phyloP scores from a whole-genome alignment of 2,888 invertebrate genomes.

The Agrochola circellaris region DNA sequence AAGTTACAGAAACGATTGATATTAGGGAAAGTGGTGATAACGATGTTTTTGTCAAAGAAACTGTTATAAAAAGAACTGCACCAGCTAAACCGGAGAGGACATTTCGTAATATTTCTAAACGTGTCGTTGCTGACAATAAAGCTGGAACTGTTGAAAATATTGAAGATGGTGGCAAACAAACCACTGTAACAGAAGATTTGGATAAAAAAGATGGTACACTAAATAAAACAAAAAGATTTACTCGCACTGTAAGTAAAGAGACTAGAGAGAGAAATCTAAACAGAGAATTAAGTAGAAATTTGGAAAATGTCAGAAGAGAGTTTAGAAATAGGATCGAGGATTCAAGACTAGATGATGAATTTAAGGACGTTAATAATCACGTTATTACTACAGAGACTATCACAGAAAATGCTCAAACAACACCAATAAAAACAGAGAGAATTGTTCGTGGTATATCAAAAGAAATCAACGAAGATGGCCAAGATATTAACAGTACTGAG shows the following conservation, averaged over 20 bases:
- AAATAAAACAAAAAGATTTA: constrained; percentile 61
- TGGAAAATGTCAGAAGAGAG: constrained; percentile 31
- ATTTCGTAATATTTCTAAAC: constrained; percentile 37
- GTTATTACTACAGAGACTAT: constrained; percentile 15
- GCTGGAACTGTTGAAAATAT: constrained; percentile 9
- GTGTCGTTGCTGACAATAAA: constrained; percentile 25
- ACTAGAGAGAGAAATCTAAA: constrained; percentile 48
- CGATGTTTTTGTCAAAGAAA: constrained; percentile 38
- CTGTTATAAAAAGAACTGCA: constrained; percentile 28
- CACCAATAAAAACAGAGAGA: constrained; percentile 30
- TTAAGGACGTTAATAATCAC: constrained; percentile 7
- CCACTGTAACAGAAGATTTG: constrained; percentile 9
- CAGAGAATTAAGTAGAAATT: constrained; percentile 36
- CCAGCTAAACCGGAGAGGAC: constrained; percentile 36
- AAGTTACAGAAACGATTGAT: constrained; percentile 48
- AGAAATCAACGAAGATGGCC: constrained; percentile 34
- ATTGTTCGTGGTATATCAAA: constrained; percentile 17
- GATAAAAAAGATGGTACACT: constrained; percentile 47
- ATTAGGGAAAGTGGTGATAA: constrained; percentile 36
- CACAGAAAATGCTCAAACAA: constrained; percentile 21
- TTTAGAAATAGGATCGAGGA: constrained; percentile 28
- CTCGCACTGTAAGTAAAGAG: constrained; percentile 58
- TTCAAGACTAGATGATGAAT: constrained; percentile 22
- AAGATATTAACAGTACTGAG: constrained; percentile 29
- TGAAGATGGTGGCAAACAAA: constrained; percentile 8